A percentile compares a stretch with the other conserved stretches of the same genome.
phyloP scores from a whole-genome alignment of 2,797 vertebrate species.

The Mormyrops boulengeri region DNA sequence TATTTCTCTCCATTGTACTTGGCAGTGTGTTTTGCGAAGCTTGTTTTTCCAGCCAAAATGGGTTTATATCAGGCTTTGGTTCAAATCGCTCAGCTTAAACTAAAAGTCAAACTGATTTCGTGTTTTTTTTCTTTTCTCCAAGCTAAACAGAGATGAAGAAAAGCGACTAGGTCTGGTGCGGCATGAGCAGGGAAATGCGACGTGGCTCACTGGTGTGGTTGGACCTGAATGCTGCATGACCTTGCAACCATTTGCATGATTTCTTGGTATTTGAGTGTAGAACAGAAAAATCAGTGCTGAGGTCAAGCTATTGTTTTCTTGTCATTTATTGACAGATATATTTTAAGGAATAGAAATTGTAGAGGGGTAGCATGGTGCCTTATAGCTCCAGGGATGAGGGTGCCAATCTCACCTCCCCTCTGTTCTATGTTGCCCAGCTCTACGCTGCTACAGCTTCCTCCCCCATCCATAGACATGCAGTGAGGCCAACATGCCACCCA shows the following conservation, averaged over 20 bases:
- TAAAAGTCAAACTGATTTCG: not conserved
- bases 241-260: not conserved
- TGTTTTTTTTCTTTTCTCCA: not conserved
- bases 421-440: not conserved
- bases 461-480: not conserved
- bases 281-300: not conserved
- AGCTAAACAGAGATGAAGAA: not conserved
- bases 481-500: not conserved
- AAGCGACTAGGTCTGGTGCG: not conserved
- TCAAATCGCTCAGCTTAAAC: not conserved
- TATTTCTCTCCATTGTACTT: not conserved
- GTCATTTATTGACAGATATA: not conserved
- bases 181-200: not conserved
- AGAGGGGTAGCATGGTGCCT: not conserved
- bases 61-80: not conserved
- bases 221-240: not conserved
- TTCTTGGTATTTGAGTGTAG: not conserved
- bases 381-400: not conserved
- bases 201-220: not conserved
- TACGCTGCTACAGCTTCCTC: not conserved
- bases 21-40: not conserved
- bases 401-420: not conserved
- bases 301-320: not conserved
- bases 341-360: not conserved
- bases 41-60: conserved; percentile 1